These are phyloP conservation scores for Castor canadensis DNA, from an alignment of 2,113 vertebrate species.

Conservation along the genomic window DNA sequence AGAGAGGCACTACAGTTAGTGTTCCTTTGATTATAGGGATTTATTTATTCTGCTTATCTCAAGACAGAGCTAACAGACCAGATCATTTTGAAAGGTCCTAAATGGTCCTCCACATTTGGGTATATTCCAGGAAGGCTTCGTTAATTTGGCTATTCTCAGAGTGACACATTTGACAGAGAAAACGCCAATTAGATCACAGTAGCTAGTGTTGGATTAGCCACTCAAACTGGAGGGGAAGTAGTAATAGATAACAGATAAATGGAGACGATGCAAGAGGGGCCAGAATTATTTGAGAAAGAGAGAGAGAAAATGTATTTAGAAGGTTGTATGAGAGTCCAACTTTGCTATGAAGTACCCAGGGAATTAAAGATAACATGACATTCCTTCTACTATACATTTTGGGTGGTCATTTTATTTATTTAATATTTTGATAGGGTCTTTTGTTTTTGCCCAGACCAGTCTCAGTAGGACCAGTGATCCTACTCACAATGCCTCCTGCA, in stretches of 20 bases:
- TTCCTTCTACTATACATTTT: too few species aligned
- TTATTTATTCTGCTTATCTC: conserved; percentile 64
- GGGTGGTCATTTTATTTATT: too few species aligned
- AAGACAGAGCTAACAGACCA: conserved; percentile 61
- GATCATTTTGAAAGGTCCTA: conserved; percentile 62
- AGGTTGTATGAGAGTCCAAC: background rate
- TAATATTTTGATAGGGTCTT: too few species aligned
- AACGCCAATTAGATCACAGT: conserved; percentile 55
- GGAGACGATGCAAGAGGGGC: background rate
- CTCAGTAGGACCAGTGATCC: too few species aligned
- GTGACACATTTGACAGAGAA: conserved; percentile 55
- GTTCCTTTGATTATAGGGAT: conserved; percentile 66
- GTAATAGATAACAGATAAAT: background rate
- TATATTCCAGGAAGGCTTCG: conserved; percentile 56
- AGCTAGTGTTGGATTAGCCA: conserved; percentile 38
- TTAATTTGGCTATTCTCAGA: conserved; percentile 69
- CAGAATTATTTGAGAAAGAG: too few species aligned
- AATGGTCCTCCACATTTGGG: conserved; percentile 62
- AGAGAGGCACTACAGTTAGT: conserved; percentile 63
- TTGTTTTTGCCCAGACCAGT: too few species aligned
- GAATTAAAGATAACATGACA: background rate
- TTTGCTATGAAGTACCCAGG: background rate
- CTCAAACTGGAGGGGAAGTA: background rate
- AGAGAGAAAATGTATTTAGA: background rate
- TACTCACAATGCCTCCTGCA: too few species aligned